Percentiles rank a stretch among this genome's conserved stretches.
Evolutionary conservation across 1,140 invertebrate species (phyloP).

Genomic region (Zaprionus camerounensis): DNA sequence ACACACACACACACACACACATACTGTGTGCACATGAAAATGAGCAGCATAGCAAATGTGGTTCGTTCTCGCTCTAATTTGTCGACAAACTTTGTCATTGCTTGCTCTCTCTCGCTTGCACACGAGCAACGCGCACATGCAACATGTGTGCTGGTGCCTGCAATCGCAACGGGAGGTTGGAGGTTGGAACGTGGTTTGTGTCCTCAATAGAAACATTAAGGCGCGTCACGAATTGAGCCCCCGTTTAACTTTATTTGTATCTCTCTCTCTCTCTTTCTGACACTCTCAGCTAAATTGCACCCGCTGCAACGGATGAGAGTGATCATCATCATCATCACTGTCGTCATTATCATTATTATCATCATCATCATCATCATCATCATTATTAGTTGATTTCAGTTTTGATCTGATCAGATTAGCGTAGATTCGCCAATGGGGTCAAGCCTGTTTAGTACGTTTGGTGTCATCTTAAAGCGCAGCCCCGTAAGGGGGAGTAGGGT

Average conservation of each 20-base stretch:
- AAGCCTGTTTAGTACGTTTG: not conserved
- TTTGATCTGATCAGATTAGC: constrained; percentile 57
- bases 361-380: not conserved
- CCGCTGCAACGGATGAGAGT: constrained; percentile 2
- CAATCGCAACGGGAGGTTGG: constrained; percentile 2
- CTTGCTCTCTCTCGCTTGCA: constrained; percentile 7
- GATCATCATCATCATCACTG: not conserved
- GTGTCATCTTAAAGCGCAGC: not conserved
- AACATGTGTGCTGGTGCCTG: constrained; percentile 27
- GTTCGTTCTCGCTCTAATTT: constrained; percentile 1
- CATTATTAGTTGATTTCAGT: constrained; percentile 35
- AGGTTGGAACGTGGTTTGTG: constrained; percentile 54
- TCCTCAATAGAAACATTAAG: constrained; percentile 58
- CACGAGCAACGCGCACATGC: constrained; percentile 17
- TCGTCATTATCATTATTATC: not conserved
- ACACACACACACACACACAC: not conserved
- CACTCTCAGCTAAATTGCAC: not conserved
- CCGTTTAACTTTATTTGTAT: constrained; percentile 18
- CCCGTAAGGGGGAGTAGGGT: not conserved
- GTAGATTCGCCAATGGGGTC: constrained; percentile 46
- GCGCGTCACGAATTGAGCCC: constrained; percentile 30
- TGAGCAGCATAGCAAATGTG: constrained; percentile 45
- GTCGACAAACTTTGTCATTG: constrained; percentile 8
- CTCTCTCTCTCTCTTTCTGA: not conserved
- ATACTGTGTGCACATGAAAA: constrained; percentile 48